Percentiles rank a stretch among this genome's conserved stretches.
Conservation (phyloP, 2,888 invertebrate genomes). For the Macrophya annulata region DNA sequence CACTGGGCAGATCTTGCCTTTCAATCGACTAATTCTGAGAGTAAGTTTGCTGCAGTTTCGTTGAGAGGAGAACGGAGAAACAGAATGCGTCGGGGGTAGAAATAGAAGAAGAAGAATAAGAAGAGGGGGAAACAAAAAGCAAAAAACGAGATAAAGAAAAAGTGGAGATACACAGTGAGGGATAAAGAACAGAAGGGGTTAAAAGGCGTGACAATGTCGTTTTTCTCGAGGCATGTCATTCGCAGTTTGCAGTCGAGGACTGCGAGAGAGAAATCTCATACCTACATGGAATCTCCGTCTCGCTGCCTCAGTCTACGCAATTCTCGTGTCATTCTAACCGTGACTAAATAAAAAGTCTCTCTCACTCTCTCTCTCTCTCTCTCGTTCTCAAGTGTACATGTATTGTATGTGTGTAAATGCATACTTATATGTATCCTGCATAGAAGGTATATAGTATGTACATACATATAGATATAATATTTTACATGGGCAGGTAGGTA, state of each 20-base stretch:
- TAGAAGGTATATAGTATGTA: neutral
- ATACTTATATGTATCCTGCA: neutral
- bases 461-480: no score
- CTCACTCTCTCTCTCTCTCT: no score
- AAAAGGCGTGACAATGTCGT: slow-evolving; percentile 52
- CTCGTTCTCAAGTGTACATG: neutral
- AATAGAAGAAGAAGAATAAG: no score
- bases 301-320: slow-evolving; percentile 39
- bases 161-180: slow-evolving; percentile 27
- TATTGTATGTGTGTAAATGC: neutral
- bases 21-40: slow-evolving; percentile 42
- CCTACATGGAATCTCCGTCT: slow-evolving; percentile 9
- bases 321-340: slow-evolving; percentile 43
- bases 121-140: slow-evolving; percentile 7
- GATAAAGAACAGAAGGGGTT: slow-evolving; percentile 44
- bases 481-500: neutral
- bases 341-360: slow-evolving; percentile 48
- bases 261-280: slow-evolving; percentile 33
- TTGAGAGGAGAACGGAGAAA: neutral
- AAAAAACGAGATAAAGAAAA: neutral
- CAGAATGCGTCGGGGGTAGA: neutral
- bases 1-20: slow-evolving; percentile 7
- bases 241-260: slow-evolving; percentile 47
- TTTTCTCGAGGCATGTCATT: slow-evolving; percentile 51
- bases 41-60: slow-evolving; percentile 25